phyloP scores from a whole-genome alignment of 2,797 vertebrate genomes.

The Neosilurus mollespiculum region DNA sequence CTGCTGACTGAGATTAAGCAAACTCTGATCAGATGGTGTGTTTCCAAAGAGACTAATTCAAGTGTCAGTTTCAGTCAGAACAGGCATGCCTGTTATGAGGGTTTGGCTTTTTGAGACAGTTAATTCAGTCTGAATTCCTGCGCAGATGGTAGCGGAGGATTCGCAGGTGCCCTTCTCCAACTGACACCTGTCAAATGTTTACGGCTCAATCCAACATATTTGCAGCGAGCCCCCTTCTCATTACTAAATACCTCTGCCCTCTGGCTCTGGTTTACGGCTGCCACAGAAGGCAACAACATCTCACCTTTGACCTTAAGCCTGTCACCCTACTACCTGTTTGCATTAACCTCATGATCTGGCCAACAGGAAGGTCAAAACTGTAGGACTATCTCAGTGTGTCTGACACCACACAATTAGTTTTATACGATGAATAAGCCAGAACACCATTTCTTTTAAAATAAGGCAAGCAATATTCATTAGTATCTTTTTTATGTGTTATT shows the following conservation, averaged over 20 bases:
- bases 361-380: slow-evolving; percentile 62
- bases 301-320: slow-evolving; percentile 65
- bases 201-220: slow-evolving; percentile 44
- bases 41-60: slow-evolving; percentile 49
- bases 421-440: not conserved
- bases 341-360: slow-evolving; percentile 57
- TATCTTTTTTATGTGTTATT: not conserved
- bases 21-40: slow-evolving; percentile 46
- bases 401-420: slow-evolving; percentile 50
- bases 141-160: slow-evolving; percentile 44
- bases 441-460: not conserved
- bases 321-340: slow-evolving; percentile 64
- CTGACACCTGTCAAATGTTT: slow-evolving; percentile 57
- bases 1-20: slow-evolving; percentile 49
- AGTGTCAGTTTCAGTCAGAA: slow-evolving; percentile 56
- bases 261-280: slow-evolving; percentile 56
- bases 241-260: slow-evolving; percentile 67
- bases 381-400: slow-evolving; percentile 39
- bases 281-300: slow-evolving; percentile 56
- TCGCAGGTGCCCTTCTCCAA: slow-evolving; percentile 52
- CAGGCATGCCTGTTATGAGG: slow-evolving; percentile 27
- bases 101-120: slow-evolving; percentile 47
- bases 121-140: slow-evolving; percentile 42
- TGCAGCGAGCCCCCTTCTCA: slow-evolving; percentile 60
- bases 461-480: not conserved